Evolutionary conservation across 2,797 vertebrate species (phyloP).

Genomic region (Remorina albescens): DNA sequence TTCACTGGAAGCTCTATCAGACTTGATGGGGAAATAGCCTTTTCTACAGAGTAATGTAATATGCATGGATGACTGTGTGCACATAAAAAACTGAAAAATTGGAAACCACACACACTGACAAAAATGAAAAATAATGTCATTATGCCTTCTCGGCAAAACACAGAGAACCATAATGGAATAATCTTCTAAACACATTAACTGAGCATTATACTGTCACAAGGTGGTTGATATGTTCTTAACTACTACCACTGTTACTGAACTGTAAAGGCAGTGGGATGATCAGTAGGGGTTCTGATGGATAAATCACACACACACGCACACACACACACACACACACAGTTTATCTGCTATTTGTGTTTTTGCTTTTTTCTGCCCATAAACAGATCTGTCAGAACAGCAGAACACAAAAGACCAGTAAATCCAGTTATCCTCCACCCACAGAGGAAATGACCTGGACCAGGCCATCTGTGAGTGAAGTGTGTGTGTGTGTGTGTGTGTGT

Average conservation of each 20-base stretch:
- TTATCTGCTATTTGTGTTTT: conserved; percentile 66
- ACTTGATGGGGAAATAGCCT: conserved; percentile 59
- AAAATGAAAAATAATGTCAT: conserved; percentile 77
- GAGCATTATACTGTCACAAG: conserved; percentile 75
- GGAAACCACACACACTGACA: conserved; percentile 68
- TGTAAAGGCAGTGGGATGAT: conserved; percentile 54
- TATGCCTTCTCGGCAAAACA: conserved; percentile 68
- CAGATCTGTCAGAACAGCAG: conserved; percentile 84
- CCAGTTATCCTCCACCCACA: conserved; percentile 84
- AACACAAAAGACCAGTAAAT: conserved; percentile 83
- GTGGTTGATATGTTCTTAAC: conserved; percentile 74
- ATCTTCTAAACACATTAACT: conserved; percentile 76
- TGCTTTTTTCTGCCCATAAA: conserved; percentile 78
- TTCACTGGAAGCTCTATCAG: conserved; percentile 63
- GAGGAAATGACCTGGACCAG: conserved; percentile 81
- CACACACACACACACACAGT: conserved; percentile 12
- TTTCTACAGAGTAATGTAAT: conserved; percentile 62
- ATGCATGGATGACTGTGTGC: conserved; percentile 50
- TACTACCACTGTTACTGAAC: conserved; percentile 61
- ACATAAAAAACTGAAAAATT: conserved; percentile 43
- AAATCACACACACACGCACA: conserved; percentile 4
- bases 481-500: conserved; percentile 16
- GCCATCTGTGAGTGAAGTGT: conserved; percentile 77
- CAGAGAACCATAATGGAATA: conserved; percentile 71
- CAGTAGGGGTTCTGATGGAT: conserved; percentile 36